Percentiles rank a stretch among this genome's conserved stretches.
These are phyloP conservation scores for Apteryx mantelli DNA, from an alignment of 2,113 vertebrate genomes.

Conservation along the genomic window DNA sequence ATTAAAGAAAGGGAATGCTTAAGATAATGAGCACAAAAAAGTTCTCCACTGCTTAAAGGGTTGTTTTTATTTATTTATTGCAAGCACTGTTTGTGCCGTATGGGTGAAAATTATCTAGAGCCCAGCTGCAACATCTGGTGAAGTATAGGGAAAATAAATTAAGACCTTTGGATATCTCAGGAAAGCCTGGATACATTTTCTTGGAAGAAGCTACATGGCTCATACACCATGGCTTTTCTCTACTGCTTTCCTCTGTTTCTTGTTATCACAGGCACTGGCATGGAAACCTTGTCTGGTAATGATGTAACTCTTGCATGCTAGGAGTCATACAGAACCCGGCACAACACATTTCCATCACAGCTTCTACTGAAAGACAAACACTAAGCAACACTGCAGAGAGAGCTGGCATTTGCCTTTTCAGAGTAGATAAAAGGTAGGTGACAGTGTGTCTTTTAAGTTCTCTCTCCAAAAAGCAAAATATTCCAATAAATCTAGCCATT, in stretches of 20 bases:
- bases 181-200: background rate
- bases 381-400: background rate
- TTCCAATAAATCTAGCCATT: background rate
- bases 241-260: background rate
- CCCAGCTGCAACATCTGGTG: background rate
- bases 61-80: background rate
- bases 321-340: background rate
- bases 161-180: background rate
- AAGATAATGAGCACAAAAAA: background rate
- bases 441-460: background rate
- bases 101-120: background rate
- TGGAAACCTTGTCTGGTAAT: background rate
- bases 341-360: background rate
- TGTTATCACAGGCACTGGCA: background rate
- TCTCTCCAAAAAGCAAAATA: background rate
- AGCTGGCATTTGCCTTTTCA: background rate
- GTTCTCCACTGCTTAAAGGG: background rate
- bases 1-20: background rate
- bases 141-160: background rate
- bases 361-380: background rate
- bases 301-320: background rate
- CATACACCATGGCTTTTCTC: background rate
- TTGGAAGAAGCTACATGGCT: background rate
- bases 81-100: background rate
- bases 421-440: background rate